Conservation (phyloP, 2,888 invertebrate genomes). For the Nematopogon swammerdamellus region DNA sequence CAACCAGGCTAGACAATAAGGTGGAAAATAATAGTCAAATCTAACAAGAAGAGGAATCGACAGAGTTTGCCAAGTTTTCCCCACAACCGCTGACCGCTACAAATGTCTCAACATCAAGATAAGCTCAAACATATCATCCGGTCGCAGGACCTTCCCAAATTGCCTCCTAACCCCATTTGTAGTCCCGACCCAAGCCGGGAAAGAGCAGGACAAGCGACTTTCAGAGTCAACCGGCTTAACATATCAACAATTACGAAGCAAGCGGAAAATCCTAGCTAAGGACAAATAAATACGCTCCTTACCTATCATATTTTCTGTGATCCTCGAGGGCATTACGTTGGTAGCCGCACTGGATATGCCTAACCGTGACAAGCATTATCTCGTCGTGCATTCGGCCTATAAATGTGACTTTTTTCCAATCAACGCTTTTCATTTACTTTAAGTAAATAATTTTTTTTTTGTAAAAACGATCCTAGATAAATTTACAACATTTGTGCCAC, state of each 20-base stretch:
- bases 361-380: too few relatives aligned
- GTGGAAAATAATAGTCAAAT: too few relatives aligned
- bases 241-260: constrained; percentile 22
- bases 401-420: too few relatives aligned
- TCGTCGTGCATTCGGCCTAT: too few relatives aligned
- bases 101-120: neutral
- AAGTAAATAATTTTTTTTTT: too few relatives aligned
- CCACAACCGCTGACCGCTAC: neutral
- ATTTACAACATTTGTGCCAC: too few relatives aligned
- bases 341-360: neutral
- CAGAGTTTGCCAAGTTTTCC: too few relatives aligned
- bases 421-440: too few relatives aligned
- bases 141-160: neutral
- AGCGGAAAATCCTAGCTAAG: constrained; percentile 40
- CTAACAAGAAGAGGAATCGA: too few relatives aligned
- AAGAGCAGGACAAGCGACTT: neutral
- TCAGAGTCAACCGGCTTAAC: constrained; percentile 40
- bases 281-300: constrained; percentile 47
- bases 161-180: constrained; percentile 3
- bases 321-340: constrained; percentile 26
- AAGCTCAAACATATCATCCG: neutral
- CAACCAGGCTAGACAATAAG: too few relatives aligned
- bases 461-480: too few relatives aligned
- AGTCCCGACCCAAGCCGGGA: neutral
- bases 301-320: constrained; percentile 46